Evolutionary conservation across 2,113 vertebrate species (phyloP).

Genomic region (Cettia cetti): DNA sequence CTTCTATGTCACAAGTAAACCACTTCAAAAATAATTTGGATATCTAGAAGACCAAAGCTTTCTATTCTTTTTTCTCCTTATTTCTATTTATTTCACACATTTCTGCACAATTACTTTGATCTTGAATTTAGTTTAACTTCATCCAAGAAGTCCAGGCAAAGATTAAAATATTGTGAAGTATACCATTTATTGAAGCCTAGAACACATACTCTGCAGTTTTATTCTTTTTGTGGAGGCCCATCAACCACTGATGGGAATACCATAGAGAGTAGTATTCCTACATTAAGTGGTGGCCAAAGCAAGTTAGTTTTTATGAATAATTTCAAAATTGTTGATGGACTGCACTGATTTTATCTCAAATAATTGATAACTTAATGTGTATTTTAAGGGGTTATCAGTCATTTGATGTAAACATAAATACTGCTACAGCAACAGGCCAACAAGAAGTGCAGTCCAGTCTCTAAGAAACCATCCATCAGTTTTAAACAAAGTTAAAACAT

Average conservation of each 20-base stretch:
- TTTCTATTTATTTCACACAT: neutral
- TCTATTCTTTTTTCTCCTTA: no score
- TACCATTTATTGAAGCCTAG: neutral
- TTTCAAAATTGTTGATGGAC: neutral
- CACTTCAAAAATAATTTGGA: neutral
- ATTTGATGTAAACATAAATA: neutral
- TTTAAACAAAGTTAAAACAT: neutral
- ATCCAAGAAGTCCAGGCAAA: neutral
- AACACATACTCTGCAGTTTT: neutral
- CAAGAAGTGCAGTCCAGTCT: neutral
- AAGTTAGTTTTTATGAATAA: neutral
- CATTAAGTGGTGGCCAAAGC: neutral
- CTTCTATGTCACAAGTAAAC: neutral
- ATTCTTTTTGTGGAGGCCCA: neutral
- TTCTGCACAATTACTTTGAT: neutral
- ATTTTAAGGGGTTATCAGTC: neutral
- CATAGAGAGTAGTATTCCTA: fast-evolving
- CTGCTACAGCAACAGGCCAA: neutral
- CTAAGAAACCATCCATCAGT: neutral
- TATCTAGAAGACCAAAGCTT: neutral
- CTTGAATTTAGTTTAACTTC: neutral
- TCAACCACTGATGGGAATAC: neutral
- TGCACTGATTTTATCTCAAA: neutral
- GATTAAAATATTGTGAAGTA: neutral
- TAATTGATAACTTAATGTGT: neutral